Percentiles rank a stretch among this genome's conserved stretches.
Evolutionary conservation across 1,140 invertebrate genomes (phyloP).

Genomic region (Dufourea novaeangliae): DNA sequence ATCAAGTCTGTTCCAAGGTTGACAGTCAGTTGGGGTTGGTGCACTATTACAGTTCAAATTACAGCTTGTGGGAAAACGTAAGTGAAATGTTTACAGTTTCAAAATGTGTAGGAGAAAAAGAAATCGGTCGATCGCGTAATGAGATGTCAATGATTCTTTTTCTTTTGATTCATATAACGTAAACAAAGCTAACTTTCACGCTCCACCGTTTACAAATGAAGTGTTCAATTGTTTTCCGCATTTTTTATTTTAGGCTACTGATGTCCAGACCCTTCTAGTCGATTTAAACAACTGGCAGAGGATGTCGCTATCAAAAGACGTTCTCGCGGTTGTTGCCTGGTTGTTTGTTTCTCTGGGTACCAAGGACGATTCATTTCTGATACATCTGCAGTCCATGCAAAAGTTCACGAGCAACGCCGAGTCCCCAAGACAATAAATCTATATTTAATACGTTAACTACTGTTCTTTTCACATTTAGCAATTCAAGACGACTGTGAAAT

Average conservation of each 20-base stretch:
- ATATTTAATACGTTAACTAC: too few species aligned
- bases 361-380: conserved; percentile 72
- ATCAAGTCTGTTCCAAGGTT: conserved; percentile 68
- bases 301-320: conserved; percentile 73
- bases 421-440: conserved; percentile 1
- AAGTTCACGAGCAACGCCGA: conserved; percentile 58
- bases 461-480: too few species aligned
- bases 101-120: too few species aligned
- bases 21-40: conserved; percentile 72
- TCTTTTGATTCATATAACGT: too few species aligned
- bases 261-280: conserved; percentile 30
- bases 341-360: conserved; percentile 73
- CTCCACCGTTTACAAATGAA: too few species aligned
- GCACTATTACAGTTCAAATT: conserved; percentile 63
- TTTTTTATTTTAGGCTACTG: conserved; percentile 39
- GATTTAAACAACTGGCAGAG: conserved; percentile 72
- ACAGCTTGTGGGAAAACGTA: conserved; percentile 61
- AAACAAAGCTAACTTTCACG: too few species aligned
- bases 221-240: too few species aligned
- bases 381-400: conserved; percentile 72
- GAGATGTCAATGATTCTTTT: too few species aligned
- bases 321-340: conserved; percentile 75
- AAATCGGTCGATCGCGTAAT: too few species aligned
- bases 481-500: too few species aligned
- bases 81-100: conserved; percentile 46